Conservation (phyloP, 1,140 invertebrate genomes). For the Tribolium castaneum region DNA sequence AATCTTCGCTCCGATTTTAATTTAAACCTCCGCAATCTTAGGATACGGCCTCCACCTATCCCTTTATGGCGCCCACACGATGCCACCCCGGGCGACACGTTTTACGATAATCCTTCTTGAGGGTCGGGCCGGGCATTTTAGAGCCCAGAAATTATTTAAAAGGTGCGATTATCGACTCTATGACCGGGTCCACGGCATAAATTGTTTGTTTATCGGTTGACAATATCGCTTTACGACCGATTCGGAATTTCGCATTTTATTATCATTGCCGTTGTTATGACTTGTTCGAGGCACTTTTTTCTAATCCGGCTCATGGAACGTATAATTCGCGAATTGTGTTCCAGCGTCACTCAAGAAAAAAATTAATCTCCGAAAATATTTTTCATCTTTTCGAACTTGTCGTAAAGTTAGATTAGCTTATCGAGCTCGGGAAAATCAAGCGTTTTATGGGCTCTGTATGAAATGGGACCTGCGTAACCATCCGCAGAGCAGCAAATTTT, state of each 20-base stretch:
- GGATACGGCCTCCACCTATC: background rate
- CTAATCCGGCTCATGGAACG: conserved; percentile 16
- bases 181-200: conserved; percentile 1
- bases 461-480: conserved; percentile 24
- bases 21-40: conserved; percentile 21
- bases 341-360: background rate
- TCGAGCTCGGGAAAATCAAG: conserved; percentile 30
- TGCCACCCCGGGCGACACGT: conserved; percentile 11
- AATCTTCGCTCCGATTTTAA: conserved; percentile 25
- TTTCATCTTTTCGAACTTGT: conserved; percentile 32
- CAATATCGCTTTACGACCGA: conserved; percentile 40
- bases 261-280: conserved; percentile 27
- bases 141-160: conserved; percentile 31
- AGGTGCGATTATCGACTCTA: conserved; percentile 17
- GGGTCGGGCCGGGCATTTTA: conserved; percentile 23
- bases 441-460: conserved; percentile 18
- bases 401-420: conserved; percentile 35
- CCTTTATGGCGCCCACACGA: conserved; percentile 13
- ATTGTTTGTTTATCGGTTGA: conserved; percentile 45
- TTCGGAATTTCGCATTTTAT: conserved; percentile 38
- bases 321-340: conserved; percentile 18
- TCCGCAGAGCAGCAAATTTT: conserved; percentile 16
- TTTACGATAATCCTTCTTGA: conserved; percentile 35
- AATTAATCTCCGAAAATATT: conserved; percentile 29
- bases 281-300: conserved; percentile 1